Evolutionary conservation across 1,140 invertebrate genomes (phyloP), one percentile per base, ranked within the genome.

Genomic region (Drosophila tristis): DNA sequence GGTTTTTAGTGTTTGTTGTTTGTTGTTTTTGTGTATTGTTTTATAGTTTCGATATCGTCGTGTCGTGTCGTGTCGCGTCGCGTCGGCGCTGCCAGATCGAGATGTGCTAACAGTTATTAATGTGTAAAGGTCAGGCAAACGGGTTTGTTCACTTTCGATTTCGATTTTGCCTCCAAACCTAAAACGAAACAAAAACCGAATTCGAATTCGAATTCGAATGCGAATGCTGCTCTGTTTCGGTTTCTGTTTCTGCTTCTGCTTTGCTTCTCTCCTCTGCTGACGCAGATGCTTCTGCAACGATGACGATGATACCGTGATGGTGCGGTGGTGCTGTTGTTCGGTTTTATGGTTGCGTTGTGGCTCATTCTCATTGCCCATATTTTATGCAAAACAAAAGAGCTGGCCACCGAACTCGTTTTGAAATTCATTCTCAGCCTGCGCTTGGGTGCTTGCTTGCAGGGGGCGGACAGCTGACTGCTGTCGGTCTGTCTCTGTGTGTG

Each of bases 21-120:
- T n/a, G n/a, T 53, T 42, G 16, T 66, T 51, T 45, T 7, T 60
- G 51, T 39, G 48, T 44, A 5, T 47, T 49, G 50, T 47, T 63
- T 55, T 63, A 20, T 26, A 23, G 47, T 44, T 43, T 68, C 31
- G n/a, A 47, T 29, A 16, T 43, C 4, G 53, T 35, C n/a, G 66
- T 13, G 35, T 39, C 35, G 11, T 9, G 31, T 35, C 31, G 35
- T n/a, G n/a, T n/a, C n/a, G 66, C 16, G 35, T 39, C 35, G 11
- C 31, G 31, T 35, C 31, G 35, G 35, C 23, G 48, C 16, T 26
- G 45, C 25, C 49, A 39, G 44, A 15, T 11, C 5, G 56, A 67
- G 78, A 87, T 86, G 81, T 87, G 82, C 81, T 87, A 87, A 86
- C 78, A 57, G 74, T 87, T 82, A 87, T 87, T 82, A 78, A 87